These are phyloP conservation scores for Caprella mutica DNA, from an alignment of 2,888 invertebrate species.

Conservation along the genomic window DNA sequence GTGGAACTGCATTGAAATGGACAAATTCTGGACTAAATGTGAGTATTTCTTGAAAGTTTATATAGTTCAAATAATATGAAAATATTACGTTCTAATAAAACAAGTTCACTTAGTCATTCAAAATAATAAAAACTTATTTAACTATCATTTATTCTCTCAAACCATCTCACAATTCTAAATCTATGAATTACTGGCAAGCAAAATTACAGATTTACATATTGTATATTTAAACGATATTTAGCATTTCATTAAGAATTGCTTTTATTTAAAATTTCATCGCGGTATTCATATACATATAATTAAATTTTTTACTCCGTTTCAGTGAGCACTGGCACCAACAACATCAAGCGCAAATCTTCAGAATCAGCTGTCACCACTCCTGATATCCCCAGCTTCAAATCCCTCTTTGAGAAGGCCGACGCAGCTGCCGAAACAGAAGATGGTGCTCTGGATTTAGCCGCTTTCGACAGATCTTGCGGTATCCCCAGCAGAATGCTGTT, in stretches of 20 bases:
- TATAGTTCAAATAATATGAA: too few relatives aligned
- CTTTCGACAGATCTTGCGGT: slow-evolving; percentile 22
- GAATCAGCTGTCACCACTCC: slow-evolving; percentile 53
- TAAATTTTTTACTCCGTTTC: neutral
- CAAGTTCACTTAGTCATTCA: too few relatives aligned
- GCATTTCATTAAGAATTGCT: too few relatives aligned
- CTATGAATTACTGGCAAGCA: too few relatives aligned
- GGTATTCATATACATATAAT: too few relatives aligned
- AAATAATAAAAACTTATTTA: too few relatives aligned
- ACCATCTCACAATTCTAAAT: too few relatives aligned
- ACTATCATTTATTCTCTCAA: too few relatives aligned
- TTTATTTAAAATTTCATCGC: too few relatives aligned
- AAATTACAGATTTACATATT: too few relatives aligned
- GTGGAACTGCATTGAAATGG: slow-evolving; percentile 33
- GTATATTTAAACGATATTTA: too few relatives aligned
- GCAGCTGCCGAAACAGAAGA: slow-evolving; percentile 1
- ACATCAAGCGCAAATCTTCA: slow-evolving; percentile 54
- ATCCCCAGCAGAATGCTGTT: slow-evolving; percentile 35
- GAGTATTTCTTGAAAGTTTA: slow-evolving; percentile 10
- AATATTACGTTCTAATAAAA: too few relatives aligned
- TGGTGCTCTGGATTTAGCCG: neutral
- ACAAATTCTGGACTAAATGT: slow-evolving; percentile 35
- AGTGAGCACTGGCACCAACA: slow-evolving; percentile 52
- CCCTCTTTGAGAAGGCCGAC: slow-evolving; percentile 16
- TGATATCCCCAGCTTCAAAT: slow-evolving; percentile 41